Conservation (phyloP, 2,888 invertebrate species). For the Ophion ellenae region DNA sequence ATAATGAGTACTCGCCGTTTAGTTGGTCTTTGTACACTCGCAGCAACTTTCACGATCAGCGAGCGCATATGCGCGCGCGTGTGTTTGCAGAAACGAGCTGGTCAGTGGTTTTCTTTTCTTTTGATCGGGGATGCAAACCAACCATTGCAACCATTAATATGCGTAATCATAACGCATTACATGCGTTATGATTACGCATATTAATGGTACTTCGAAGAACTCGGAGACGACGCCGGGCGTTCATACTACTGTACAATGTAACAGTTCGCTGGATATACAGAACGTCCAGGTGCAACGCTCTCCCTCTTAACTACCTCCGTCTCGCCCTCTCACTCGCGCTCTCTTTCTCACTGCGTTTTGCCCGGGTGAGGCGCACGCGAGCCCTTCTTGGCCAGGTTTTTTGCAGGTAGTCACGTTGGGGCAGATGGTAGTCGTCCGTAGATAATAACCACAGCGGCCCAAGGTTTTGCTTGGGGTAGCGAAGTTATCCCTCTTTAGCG, state of each 20-base stretch:
- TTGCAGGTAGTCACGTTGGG: constrained; percentile 73
- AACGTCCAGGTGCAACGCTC: constrained; percentile 58
- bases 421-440: constrained; percentile 79
- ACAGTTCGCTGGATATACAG: constrained; percentile 48
- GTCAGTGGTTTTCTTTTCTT: background rate
- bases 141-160: too few relatives aligned
- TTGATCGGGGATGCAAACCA: background rate
- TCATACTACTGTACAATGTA: constrained; percentile 46
- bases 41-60: too few relatives aligned
- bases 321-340: constrained; percentile 8
- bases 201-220: constrained; percentile 21
- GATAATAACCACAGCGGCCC: constrained; percentile 64
- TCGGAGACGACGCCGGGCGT: background rate
- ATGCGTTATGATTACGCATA: too few relatives aligned
- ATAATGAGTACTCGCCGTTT: too few relatives aligned
- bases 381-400: constrained; percentile 67
- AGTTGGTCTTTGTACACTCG: too few relatives aligned
- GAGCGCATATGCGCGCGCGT: too few relatives aligned
- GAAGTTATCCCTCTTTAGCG: constrained; percentile 62
- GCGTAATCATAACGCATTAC: constrained; percentile 5
- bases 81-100: background rate
- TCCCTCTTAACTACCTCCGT: background rate
- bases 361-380: constrained; percentile 45
- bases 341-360: constrained; percentile 28
- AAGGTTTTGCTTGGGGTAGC: constrained; percentile 66